phyloP scores from a whole-genome alignment of 2,113 vertebrate species.

The Ornithorhynchus anatinus region DNA sequence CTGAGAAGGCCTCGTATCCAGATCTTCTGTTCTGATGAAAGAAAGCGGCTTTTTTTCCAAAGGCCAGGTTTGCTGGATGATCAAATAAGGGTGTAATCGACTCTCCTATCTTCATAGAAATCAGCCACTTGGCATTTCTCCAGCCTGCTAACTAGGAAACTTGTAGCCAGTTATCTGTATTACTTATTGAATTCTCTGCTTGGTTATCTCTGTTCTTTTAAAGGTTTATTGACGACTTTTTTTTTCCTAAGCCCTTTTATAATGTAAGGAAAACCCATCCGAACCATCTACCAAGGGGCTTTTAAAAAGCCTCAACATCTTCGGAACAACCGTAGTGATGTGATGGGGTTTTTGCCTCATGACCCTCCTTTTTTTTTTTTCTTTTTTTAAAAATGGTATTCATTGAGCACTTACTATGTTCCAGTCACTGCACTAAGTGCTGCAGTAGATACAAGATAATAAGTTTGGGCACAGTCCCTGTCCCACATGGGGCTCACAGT shows the following conservation, averaged over 20 bases:
- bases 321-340: too few relatives aligned
- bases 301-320: too few relatives aligned
- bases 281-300: too few relatives aligned
- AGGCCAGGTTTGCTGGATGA: not conserved
- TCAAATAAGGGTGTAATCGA: not conserved
- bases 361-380: too few relatives aligned
- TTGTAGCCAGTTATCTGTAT: not conserved
- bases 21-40: not conserved
- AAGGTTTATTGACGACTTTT: not conserved
- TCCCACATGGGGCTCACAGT: too few relatives aligned
- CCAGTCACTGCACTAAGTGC: too few relatives aligned
- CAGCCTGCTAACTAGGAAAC: not conserved
- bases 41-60: not conserved
- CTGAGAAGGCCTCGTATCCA: not conserved
- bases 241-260: not conserved
- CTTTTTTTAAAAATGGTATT: too few relatives aligned
- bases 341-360: too few relatives aligned
- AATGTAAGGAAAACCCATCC: not conserved
- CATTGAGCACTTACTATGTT: too few relatives aligned
- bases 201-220: not conserved
- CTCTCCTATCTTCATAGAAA: not conserved
- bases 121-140: not conserved
- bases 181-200: not conserved
- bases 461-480: too few relatives aligned
- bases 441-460: too few relatives aligned